Percentiles rank a stretch among this genome's conserved stretches.
These are phyloP conservation scores for Chrysolina americana DNA, from an alignment of 2,888 invertebrate species.

Conservation along the genomic window DNA sequence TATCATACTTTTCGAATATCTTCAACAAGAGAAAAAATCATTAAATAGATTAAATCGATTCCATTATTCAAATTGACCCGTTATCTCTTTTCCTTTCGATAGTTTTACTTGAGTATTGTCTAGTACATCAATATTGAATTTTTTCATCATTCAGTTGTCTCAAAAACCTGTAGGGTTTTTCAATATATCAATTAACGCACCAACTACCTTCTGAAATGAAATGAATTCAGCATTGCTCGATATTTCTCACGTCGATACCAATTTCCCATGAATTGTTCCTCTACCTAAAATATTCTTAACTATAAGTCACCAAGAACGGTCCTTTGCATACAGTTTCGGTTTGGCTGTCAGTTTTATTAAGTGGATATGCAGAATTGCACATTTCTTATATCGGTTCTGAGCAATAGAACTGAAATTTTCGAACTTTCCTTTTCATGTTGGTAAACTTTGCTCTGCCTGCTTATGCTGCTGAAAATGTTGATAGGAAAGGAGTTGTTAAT, in stretches of 20 bases:
- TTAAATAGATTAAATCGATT: too few species aligned
- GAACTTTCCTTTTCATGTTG: neutral
- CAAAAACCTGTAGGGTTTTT: too few species aligned
- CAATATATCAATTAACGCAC: too few species aligned
- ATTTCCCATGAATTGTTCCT: constrained; percentile 7
- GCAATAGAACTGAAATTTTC: neutral
- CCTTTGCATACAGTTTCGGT: constrained; percentile 16
- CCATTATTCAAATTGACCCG: too few species aligned
- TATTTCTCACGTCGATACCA: neutral
- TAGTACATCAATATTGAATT: too few species aligned
- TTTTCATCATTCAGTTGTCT: too few species aligned
- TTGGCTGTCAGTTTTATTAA: constrained; percentile 16
- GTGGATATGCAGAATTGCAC: constrained; percentile 21
- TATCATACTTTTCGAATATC: too few species aligned
- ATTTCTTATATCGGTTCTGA: neutral
- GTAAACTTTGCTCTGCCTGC: neutral
- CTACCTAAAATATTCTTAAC: constrained; percentile 18
- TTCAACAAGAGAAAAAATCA: too few species aligned
- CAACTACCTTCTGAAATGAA: neutral
- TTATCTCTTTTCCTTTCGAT: too few species aligned
- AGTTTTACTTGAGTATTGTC: too few species aligned
- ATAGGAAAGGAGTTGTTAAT: neutral
- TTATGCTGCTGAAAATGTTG: neutral
- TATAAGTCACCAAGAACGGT: constrained; percentile 24
- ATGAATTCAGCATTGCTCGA: neutral